Conservation (phyloP, 1,140 invertebrate species). For the Drosophila santomea region DNA sequence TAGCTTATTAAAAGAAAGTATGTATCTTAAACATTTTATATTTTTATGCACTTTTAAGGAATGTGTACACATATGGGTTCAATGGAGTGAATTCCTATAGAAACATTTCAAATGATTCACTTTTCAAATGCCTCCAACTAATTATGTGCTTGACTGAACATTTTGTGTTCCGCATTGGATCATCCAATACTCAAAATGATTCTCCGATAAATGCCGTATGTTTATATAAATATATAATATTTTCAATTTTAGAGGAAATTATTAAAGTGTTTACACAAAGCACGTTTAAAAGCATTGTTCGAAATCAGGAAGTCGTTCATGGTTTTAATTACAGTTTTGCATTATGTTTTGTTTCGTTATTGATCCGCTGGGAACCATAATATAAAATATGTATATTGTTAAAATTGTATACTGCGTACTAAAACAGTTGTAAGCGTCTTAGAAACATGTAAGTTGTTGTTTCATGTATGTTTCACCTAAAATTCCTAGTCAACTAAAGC, state of each 20-base stretch:
- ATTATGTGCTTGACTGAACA: neutral
- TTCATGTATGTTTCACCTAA: neutral
- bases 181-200: constrained; percentile 2
- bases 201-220: neutral
- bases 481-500: neutral
- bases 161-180: neutral
- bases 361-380: neutral
- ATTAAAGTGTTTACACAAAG: no score
- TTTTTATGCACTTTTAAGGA: neutral
- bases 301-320: no score
- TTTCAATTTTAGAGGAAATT: no score
- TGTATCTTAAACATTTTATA: neutral
- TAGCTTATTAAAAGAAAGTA: neutral
- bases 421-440: neutral
- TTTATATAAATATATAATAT: no score
- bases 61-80: neutral
- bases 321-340: no score
- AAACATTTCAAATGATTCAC: constrained; percentile 4
- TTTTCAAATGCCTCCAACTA: neutral
- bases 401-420: no score
- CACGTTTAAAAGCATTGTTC: no score
- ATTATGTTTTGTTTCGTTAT: neutral
- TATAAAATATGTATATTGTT: neutral
- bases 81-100: neutral
- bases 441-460: neutral